Evolutionary conservation across 2,888 invertebrate genomes (phyloP).

Genomic region (Ethmia dodecea): DNA sequence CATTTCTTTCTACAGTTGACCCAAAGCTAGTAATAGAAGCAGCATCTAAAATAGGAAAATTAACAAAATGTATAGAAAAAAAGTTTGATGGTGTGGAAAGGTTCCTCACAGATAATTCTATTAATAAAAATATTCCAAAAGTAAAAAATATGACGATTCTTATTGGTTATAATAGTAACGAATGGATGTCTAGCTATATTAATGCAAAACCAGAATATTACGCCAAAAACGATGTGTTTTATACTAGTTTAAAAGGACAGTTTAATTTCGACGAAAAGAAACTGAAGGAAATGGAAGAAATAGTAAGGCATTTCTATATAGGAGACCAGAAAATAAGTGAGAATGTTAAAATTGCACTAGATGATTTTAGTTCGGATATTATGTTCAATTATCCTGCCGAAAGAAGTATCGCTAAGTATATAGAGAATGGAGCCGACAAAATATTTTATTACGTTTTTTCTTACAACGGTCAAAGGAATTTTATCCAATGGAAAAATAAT

Average conservation of each 20-base stretch:
- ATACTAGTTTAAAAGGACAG: background rate
- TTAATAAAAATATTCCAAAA: constrained; percentile 31
- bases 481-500: constrained; percentile 19
- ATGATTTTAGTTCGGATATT: constrained; percentile 5
- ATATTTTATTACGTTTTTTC: constrained; percentile 6
- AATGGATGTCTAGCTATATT: constrained; percentile 23
- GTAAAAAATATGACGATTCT: constrained; percentile 33
- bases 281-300: background rate
- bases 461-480: constrained; percentile 36
- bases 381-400: constrained; percentile 7
- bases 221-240: no score
- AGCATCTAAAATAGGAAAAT: constrained; percentile 22
- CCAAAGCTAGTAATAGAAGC: constrained; percentile 29
- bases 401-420: constrained; percentile 13
- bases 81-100: constrained; percentile 33
- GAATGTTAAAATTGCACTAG: background rate
- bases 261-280: constrained; percentile 1
- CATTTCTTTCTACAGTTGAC: constrained; percentile 25
- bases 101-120: constrained; percentile 35
- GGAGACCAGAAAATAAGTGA: constrained; percentile 2
- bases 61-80: constrained; percentile 39
- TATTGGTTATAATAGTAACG: constrained; percentile 42
- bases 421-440: constrained; percentile 17
- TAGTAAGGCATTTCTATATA: constrained; percentile 2
- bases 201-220: constrained; percentile 21